Percentiles rank a stretch among this genome's conserved stretches.
Evolutionary conservation across 2,888 invertebrate species (phyloP).

Genomic region (Lasioglossum marginatum): DNA sequence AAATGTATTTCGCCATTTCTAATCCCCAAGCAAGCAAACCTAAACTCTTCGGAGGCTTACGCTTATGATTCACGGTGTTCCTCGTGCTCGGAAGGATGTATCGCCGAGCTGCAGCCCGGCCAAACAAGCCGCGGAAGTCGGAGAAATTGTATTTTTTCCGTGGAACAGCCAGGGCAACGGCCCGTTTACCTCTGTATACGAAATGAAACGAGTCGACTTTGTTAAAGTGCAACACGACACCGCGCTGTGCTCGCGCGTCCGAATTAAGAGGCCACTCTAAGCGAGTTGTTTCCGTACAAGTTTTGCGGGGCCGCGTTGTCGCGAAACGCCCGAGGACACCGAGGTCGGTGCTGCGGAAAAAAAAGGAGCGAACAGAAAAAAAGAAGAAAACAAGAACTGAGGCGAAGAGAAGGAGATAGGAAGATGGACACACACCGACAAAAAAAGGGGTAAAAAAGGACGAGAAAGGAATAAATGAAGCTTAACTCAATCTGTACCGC

Average conservation of each 20-base stretch:
- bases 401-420: conserved; percentile 3
- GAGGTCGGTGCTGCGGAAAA: conserved; percentile 2
- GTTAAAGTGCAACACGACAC: conserved; percentile 52
- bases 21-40: neutral
- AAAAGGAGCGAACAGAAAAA: neutral
- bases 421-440: neutral
- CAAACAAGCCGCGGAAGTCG: neutral
- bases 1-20: neutral
- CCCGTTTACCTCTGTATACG: conserved; percentile 39
- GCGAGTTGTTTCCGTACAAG: conserved; percentile 72
- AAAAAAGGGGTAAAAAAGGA: neutral
- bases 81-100: neutral
- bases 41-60: too few species aligned
- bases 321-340: conserved; percentile 59
- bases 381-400: neutral
- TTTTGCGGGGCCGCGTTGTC: conserved; percentile 60
- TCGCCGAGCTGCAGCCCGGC: neutral
- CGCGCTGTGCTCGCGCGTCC: conserved; percentile 36
- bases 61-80: neutral
- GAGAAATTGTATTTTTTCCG: conserved; percentile 46
- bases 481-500: conserved; percentile 72
- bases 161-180: neutral
- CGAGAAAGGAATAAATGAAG: conserved; percentile 50
- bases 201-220: conserved; percentile 64
- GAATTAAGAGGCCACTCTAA: conserved; percentile 71